phyloP scores from a whole-genome alignment of 2,888 invertebrate genomes.

The Agonum fuliginosum region DNA sequence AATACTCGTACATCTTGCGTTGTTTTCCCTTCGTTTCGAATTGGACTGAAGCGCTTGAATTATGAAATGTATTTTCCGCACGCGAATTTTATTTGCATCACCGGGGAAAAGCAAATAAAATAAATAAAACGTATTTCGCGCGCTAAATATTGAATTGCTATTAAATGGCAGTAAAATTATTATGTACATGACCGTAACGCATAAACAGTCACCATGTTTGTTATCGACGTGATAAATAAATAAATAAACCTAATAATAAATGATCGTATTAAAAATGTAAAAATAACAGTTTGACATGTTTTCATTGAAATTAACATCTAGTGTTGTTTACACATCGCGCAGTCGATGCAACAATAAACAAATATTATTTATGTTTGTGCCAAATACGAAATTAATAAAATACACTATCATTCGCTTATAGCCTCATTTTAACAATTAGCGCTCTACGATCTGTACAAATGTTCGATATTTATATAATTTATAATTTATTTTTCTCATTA shows the following conservation, averaged over 20 bases:
- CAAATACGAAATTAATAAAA: constrained; percentile 45
- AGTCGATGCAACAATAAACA: constrained; percentile 33
- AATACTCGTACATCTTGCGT: constrained; percentile 15
- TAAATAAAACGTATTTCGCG: constrained; percentile 44
- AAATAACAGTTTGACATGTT: constrained; percentile 55
- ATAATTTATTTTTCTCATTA: background rate
- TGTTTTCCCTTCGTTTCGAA: background rate
- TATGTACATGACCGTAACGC: constrained; percentile 49
- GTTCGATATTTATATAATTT: constrained; percentile 30
- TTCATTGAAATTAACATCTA: constrained; percentile 46
- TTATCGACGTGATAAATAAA: constrained; percentile 53
- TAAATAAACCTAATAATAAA: constrained; percentile 58
- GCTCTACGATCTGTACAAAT: constrained; percentile 3
- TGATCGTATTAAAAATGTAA: constrained; percentile 57
- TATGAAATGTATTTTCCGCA: constrained; percentile 28
- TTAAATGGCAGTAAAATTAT: constrained; percentile 55
- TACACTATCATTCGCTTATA: constrained; percentile 33
- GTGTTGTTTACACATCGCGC: constrained; percentile 50
- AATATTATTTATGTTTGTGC: constrained; percentile 41
- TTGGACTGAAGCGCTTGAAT: background rate
- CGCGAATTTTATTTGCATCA: constrained; percentile 35
- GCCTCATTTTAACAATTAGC: constrained; percentile 16
- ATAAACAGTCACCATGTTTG: constrained; percentile 50
- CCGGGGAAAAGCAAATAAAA: constrained; percentile 49
- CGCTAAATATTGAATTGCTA: constrained; percentile 51